These are phyloP conservation scores for Hemiprocne comata DNA, from an alignment of 2,113 vertebrate genomes.

Conservation along the genomic window DNA sequence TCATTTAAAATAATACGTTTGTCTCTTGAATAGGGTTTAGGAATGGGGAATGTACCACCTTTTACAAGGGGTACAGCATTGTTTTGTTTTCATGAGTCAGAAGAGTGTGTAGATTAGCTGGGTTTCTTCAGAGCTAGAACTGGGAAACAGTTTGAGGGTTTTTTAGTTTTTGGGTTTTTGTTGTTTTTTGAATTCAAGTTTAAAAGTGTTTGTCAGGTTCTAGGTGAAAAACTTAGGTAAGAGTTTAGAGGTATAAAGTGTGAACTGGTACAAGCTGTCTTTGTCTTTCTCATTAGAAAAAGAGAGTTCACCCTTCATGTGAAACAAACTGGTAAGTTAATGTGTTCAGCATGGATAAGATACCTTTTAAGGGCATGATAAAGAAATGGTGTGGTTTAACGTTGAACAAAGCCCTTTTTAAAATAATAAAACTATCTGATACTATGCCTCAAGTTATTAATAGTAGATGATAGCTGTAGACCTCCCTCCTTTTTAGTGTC, in stretches of 20 bases:
- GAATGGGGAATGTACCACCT: background rate
- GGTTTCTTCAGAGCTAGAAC: background rate
- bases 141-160: fast-evolving
- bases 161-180: no score
- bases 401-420: background rate
- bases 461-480: background rate
- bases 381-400: background rate
- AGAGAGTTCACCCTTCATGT: background rate
- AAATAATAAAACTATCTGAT: background rate
- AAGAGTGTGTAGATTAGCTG: background rate
- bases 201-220: background rate
- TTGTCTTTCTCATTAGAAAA: background rate
- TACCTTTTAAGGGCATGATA: background rate
- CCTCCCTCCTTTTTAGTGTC: background rate
- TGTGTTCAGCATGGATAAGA: background rate
- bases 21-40: background rate
- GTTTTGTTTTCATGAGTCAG: background rate
- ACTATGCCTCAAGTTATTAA: background rate
- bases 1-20: background rate
- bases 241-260: background rate
- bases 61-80: background rate
- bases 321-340: background rate
- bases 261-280: background rate
- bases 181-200: background rate
- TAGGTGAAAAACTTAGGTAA: background rate